Percentiles rank a stretch among this genome's conserved stretches.
These are phyloP conservation scores for Pseudomyrmex pallidus DNA, from an alignment of 1,140 invertebrate genomes.

Conservation along the genomic window DNA sequence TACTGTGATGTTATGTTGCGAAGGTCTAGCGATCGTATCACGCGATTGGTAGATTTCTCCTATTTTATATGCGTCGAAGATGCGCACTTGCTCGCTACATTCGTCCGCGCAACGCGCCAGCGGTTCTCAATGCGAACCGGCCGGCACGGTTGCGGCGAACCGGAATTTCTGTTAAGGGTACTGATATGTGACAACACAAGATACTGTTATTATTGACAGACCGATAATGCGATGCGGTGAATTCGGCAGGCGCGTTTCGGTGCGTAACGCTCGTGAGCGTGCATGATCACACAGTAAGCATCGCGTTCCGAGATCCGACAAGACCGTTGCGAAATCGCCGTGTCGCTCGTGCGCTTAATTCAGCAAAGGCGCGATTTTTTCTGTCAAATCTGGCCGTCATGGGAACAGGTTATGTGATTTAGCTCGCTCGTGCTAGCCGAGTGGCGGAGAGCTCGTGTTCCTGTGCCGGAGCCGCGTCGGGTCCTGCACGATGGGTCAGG, in stretches of 20 bases:
- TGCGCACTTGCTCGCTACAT: neutral
- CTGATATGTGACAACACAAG: conserved; percentile 68
- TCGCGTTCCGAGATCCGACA: conserved; percentile 16
- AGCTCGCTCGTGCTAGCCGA: conserved; percentile 6
- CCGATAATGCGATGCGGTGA: conserved; percentile 68
- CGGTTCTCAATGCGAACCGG: conserved; percentile 24
- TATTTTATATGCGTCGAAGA: neutral
- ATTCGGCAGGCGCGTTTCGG: conserved; percentile 34
- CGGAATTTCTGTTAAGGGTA: conserved; percentile 20
- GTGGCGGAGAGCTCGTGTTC: conserved; percentile 30
- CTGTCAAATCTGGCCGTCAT: conserved; percentile 38
- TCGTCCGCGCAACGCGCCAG: neutral
- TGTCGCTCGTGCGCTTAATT: conserved; percentile 45
- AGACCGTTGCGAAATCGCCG: neutral
- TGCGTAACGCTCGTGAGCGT: conserved; percentile 39
- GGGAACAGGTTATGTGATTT: conserved; percentile 74
- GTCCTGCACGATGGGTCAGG: conserved; percentile 80
- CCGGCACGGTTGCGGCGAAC: neutral
- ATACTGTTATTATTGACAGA: conserved; percentile 73
- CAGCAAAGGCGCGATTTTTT: conserved; percentile 61
- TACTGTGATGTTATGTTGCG: too few relatives aligned
- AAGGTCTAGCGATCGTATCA: too few relatives aligned
- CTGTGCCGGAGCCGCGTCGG: conserved; percentile 9
- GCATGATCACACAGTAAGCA: conserved; percentile 51
- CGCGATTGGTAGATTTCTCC: too few relatives aligned